A percentile compares a stretch with the other conserved stretches of the same genome.
phyloP scores from a whole-genome alignment of 2,113 vertebrate genomes.

The Peromyscus leucopus region DNA sequence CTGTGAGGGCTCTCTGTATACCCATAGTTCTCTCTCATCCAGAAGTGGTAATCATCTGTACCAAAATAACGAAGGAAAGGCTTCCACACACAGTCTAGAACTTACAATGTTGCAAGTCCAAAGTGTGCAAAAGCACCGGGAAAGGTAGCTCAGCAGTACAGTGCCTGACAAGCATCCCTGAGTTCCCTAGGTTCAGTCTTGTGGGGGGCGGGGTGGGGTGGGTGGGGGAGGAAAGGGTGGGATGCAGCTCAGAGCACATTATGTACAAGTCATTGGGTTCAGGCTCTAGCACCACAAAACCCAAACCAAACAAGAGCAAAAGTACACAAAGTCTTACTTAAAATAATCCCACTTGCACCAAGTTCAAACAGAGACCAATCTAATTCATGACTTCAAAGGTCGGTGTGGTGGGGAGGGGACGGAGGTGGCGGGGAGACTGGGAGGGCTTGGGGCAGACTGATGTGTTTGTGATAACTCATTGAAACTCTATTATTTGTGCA shows the following conservation, averaged over 20 bases:
- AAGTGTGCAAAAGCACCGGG: background rate
- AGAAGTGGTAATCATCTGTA: background rate
- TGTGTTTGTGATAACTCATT: background rate
- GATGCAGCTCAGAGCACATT: background rate
- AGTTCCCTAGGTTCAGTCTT: too few species aligned
- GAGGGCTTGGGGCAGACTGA: background rate
- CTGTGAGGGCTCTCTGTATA: background rate
- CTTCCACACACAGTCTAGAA: background rate
- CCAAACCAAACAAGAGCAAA: background rate
- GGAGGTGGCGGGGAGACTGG: background rate
- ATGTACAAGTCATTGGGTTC: background rate
- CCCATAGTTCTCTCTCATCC: background rate
- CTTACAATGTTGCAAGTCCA: background rate
- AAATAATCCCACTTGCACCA: background rate
- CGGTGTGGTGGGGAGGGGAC: background rate
- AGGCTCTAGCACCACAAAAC: background rate
- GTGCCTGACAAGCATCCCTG: background rate
- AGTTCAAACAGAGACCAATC: background rate
- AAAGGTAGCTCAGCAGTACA: background rate
- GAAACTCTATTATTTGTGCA: background rate
- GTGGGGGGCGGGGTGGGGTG: background rate
- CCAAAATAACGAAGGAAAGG: slow-evolving; percentile 10
- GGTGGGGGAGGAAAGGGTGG: background rate
- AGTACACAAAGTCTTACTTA: background rate
- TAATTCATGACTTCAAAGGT: background rate